These are phyloP conservation scores for Pseudachorutes palmiensis DNA, from an alignment of 1,140 invertebrate species.

Conservation along the genomic window DNA sequence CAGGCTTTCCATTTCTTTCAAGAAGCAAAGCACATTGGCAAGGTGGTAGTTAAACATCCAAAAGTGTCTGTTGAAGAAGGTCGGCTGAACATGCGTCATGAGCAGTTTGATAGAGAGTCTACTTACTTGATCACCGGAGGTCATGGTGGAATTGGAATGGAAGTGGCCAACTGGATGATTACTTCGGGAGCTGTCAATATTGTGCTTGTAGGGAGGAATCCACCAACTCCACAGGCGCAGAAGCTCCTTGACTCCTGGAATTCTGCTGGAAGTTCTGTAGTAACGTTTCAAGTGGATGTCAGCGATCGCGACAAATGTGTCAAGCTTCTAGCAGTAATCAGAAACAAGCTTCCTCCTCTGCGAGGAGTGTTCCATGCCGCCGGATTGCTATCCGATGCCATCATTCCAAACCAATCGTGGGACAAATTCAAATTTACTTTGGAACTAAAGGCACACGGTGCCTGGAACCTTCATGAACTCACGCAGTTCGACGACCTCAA, in stretches of 20 bases:
- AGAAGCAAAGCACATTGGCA: conserved; percentile 16
- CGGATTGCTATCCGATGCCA: conserved; percentile 6
- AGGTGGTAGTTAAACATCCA: conserved; percentile 11
- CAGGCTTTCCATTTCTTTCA: background rate
- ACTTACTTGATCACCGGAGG: conserved; percentile 17
- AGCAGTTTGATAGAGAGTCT: background rate
- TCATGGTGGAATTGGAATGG: conserved; percentile 13
- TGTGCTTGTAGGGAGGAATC: conserved; percentile 1
- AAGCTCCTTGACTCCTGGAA: background rate
- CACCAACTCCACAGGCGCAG: background rate
- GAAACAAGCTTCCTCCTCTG: background rate
- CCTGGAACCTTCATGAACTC: conserved; percentile 11
- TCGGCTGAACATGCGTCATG: background rate
- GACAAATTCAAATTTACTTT: background rate
- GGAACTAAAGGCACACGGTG: background rate
- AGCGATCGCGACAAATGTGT: background rate
- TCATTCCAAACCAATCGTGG: background rate
- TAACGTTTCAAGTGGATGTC: background rate
- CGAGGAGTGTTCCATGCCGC: conserved; percentile 15
- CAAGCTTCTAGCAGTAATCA: background rate
- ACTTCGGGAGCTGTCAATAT: background rate
- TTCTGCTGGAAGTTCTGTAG: background rate
- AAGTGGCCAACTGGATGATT: conserved; percentile 10
- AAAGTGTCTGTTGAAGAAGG: too few species aligned
- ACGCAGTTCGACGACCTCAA: background rate